These are phyloP conservation scores for Hydrolagus colliei DNA, from an alignment of 2,797 vertebrate genomes.

Conservation along the genomic window DNA sequence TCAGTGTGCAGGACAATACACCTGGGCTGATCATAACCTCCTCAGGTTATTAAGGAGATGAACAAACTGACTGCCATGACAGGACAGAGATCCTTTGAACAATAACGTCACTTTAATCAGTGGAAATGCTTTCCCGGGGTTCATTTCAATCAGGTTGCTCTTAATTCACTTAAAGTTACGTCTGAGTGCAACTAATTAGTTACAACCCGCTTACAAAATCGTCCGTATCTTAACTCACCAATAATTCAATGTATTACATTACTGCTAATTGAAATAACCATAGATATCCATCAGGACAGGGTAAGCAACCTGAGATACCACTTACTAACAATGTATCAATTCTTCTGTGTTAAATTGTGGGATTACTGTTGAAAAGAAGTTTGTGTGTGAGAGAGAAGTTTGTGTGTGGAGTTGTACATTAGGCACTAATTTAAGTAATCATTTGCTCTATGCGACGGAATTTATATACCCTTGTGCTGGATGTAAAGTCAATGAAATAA, in stretches of 20 bases:
- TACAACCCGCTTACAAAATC: constrained; percentile 7
- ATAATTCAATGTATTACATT: constrained; percentile 27
- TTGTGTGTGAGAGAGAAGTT: neutral
- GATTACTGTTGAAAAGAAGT: neutral
- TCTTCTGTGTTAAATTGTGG: neutral
- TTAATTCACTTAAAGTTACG: constrained; percentile 5
- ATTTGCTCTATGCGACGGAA: too few species aligned
- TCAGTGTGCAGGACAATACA: too few species aligned
- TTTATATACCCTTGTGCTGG: neutral
- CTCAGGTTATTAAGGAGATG: too few species aligned
- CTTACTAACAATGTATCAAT: neutral
- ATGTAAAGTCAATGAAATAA: neutral
- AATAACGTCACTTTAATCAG: too few species aligned
- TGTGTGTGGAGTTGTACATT: neutral
- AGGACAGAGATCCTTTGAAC: neutral
- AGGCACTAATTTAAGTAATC: too few species aligned
- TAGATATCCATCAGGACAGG: constrained; percentile 20
- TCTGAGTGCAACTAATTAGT: constrained; percentile 22
- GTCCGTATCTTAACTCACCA: constrained; percentile 22
- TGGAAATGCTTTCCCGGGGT: too few species aligned
- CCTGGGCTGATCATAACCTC: too few species aligned
- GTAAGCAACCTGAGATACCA: neutral
- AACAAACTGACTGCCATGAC: too few species aligned
- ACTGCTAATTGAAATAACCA: neutral
- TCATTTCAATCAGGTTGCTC: too few species aligned